Percentiles rank a stretch among this genome's conserved stretches.
Evolutionary conservation across 2,797 vertebrate genomes (phyloP).

Genomic region (Cryptoprocta ferox): DNA sequence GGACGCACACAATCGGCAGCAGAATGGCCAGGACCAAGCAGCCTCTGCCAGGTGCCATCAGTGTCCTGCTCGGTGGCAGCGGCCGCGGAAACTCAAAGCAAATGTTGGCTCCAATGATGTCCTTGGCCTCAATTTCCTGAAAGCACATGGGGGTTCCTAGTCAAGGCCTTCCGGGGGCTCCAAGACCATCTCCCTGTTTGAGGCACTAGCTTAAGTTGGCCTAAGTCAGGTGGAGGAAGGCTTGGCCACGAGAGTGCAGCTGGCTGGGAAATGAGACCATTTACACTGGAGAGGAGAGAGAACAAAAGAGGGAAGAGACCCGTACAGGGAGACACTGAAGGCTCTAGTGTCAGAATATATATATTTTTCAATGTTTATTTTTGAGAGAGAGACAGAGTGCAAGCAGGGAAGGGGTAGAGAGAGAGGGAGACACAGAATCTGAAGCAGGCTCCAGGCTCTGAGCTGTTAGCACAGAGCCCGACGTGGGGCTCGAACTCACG

Average conservation of each 20-base stretch:
- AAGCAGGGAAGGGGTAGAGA: no score
- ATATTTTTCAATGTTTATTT: not conserved
- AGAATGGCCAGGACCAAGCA: not conserved
- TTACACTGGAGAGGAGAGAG: not conserved
- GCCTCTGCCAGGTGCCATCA: not conserved
- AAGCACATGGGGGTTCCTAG: not conserved
- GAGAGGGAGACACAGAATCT: no score
- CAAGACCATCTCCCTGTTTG: not conserved
- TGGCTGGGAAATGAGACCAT: not conserved
- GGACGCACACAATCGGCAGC: conserved; percentile 23
- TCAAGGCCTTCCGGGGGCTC: not conserved
- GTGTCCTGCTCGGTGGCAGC: not conserved
- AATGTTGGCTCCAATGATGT: not conserved
- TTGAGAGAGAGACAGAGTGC: no score
- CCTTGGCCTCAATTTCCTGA: not conserved
- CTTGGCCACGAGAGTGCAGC: not conserved
- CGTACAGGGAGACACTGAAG: not conserved
- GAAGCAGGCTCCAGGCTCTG: no score
- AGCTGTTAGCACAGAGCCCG: no score
- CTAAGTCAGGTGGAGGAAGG: not conserved
- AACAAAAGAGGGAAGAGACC: no score
- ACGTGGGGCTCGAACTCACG: no score
- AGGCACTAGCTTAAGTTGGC: not conserved
- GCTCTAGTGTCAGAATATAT: not conserved
- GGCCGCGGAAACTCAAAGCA: not conserved